phyloP scores from a whole-genome alignment of 2,797 vertebrate genomes.

The Neomorphus geoffroyi region DNA sequence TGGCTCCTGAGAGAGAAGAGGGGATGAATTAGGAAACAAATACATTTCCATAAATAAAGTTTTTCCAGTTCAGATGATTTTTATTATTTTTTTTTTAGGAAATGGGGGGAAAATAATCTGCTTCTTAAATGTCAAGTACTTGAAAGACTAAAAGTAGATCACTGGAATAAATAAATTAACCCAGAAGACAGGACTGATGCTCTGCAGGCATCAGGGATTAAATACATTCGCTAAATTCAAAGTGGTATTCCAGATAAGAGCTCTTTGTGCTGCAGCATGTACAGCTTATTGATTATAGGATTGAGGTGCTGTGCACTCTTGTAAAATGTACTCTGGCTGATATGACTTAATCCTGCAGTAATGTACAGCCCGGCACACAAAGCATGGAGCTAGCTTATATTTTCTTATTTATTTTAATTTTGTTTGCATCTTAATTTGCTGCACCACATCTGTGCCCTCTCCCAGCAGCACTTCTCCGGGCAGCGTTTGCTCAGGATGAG shows the following conservation, averaged over 20 bases:
- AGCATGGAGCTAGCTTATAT: not conserved
- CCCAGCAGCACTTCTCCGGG: not conserved
- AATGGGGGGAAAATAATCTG: fast-evolving
- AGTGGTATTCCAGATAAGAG: slow-evolving; percentile 54
- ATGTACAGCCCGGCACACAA: not conserved
- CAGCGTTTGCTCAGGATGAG: not conserved
- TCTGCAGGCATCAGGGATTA: slow-evolving; percentile 56
- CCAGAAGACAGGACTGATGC: slow-evolving; percentile 28
- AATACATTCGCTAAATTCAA: slow-evolving; percentile 49
- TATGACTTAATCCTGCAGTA: not conserved
- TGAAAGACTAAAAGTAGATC: slow-evolving; percentile 53
- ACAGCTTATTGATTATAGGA: slow-evolving; percentile 50
- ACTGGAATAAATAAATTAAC: slow-evolving; percentile 57
- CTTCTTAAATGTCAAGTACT: slow-evolving; percentile 43
- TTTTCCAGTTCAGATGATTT: not conserved
- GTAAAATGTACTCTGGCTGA: slow-evolving; percentile 10
- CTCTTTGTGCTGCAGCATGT: slow-evolving; percentile 63
- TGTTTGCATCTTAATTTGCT: not conserved
- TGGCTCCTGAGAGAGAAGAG: not conserved
- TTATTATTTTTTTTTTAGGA: not conserved
- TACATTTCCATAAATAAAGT: not conserved
- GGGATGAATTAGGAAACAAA: not conserved
- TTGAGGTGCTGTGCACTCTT: slow-evolving; percentile 44
- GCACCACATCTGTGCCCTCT: not conserved
- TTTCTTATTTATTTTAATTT: not conserved